phyloP scores from a whole-genome alignment of 2,113 vertebrate genomes.

The Labrus mixtus region DNA sequence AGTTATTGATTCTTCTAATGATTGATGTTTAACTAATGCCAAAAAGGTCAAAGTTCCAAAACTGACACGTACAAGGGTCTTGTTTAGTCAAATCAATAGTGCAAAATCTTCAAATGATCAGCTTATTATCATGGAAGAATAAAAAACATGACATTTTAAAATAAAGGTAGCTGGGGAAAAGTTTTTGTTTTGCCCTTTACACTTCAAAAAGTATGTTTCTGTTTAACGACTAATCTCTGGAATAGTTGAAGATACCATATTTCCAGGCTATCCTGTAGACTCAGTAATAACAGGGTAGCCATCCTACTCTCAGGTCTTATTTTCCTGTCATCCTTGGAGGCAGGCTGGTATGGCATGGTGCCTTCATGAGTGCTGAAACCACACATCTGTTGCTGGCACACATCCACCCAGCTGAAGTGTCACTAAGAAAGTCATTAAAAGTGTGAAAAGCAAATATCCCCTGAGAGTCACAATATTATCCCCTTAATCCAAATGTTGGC shows the following conservation, averaged over 20 bases:
- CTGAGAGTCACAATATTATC: neutral
- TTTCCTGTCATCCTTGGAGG: conserved; percentile 43
- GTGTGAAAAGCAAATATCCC: neutral
- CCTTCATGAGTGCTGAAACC: neutral
- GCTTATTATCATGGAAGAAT: no score
- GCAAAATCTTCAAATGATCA: no score
- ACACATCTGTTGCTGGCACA: conserved; percentile 35
- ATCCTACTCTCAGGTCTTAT: conserved; percentile 13
- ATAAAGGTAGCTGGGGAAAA: no score
- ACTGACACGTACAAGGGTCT: no score
- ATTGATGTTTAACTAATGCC: neutral
- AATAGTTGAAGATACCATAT: neutral
- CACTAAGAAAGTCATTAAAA: conserved; percentile 24
- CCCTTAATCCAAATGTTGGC: neutral
- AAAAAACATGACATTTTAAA: no score
- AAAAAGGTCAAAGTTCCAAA: no score
- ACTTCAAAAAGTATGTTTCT: neutral
- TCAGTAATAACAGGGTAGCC: conserved; percentile 43
- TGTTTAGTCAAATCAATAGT: no score
- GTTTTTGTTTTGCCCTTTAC: no score
- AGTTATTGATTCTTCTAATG: neutral
- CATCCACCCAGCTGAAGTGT: conserved; percentile 13
- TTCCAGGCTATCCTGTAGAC: conserved; percentile 5
- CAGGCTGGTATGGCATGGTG: neutral
- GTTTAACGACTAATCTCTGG: neutral